These are phyloP conservation scores for Plodia interpunctella DNA, from an alignment of 1,140 invertebrate genomes.

Conservation along the genomic window DNA sequence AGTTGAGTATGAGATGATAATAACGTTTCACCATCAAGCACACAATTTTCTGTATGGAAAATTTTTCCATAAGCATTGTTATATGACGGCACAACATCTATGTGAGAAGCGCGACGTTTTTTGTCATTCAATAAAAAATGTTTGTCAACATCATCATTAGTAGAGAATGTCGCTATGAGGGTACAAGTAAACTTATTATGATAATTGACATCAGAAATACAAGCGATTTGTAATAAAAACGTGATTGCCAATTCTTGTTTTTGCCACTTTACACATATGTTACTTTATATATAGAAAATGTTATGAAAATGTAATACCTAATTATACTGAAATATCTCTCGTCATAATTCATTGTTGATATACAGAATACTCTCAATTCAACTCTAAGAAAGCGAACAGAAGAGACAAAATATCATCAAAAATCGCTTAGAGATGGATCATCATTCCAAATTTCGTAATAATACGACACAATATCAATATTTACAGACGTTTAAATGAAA, in stretches of 20 bases:
- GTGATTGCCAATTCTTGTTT: too few species aligned
- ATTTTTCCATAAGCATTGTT: constrained; percentile 46
- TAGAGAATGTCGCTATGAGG: too few species aligned
- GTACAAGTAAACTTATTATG: too few species aligned
- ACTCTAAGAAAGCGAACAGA: not conserved
- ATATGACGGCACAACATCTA: constrained; percentile 29
- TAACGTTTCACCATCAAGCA: constrained; percentile 36
- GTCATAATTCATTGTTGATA: too few species aligned
- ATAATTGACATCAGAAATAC: too few species aligned
- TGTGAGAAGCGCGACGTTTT: constrained; percentile 29
- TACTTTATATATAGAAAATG: too few species aligned
- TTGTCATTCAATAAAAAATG: constrained; percentile 48
- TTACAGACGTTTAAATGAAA: constrained; percentile 33
- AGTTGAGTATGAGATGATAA: constrained; percentile 26
- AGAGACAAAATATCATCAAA: constrained; percentile 46
- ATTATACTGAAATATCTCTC: too few species aligned
- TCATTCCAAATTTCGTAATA: constrained; percentile 30
- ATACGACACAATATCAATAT: constrained; percentile 33
- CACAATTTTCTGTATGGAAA: constrained; percentile 60
- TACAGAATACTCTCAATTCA: too few species aligned
- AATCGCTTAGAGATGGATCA: constrained; percentile 56
- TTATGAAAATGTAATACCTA: too few species aligned
- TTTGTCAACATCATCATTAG: constrained; percentile 21
- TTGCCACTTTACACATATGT: too few species aligned
- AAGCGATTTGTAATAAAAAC: too few species aligned